These are phyloP conservation scores for Megathymus violae DNA, from an alignment of 1,140 invertebrate genomes.

Conservation along the genomic window DNA sequence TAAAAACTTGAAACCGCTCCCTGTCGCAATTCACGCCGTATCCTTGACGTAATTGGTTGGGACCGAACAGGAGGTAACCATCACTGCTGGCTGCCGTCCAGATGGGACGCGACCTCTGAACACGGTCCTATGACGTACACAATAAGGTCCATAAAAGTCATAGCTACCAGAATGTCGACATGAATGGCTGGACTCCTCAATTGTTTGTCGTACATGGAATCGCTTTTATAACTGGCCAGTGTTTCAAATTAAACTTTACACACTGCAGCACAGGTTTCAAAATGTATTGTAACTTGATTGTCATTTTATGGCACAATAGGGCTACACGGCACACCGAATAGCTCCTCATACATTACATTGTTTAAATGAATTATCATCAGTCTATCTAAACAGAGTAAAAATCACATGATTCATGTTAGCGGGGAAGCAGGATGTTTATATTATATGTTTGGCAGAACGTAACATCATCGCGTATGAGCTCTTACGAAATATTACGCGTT, in stretches of 20 bases:
- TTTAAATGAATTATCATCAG: constrained; percentile 19
- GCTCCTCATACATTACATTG: constrained; percentile 13
- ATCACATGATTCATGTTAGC: constrained; percentile 38
- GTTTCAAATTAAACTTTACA: background rate
- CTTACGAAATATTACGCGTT: constrained; percentile 9
- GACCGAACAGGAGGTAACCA: constrained; percentile 28
- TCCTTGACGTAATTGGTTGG: constrained; percentile 26
- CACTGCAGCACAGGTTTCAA: background rate
- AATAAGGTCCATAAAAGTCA: constrained; percentile 20
- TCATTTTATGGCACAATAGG: constrained; percentile 14
- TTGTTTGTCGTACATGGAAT: constrained; percentile 37
- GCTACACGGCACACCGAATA: constrained; percentile 17
- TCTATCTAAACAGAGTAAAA: constrained; percentile 20
- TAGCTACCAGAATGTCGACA: constrained; percentile 10
- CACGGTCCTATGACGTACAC: constrained; percentile 23
- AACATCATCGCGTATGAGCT: constrained; percentile 14
- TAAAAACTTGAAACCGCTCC: background rate
- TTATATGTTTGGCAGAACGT: background rate
- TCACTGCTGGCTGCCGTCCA: constrained; percentile 38
- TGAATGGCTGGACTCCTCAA: constrained; percentile 29
- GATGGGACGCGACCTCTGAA: constrained; percentile 14
- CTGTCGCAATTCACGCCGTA: constrained; percentile 2
- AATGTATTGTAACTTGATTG: background rate
- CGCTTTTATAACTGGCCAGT: constrained; percentile 1
- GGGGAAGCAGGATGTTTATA: constrained; percentile 46